These are phyloP conservation scores for Tribolium madens DNA, from an alignment of 1,140 invertebrate species.

Conservation along the genomic window DNA sequence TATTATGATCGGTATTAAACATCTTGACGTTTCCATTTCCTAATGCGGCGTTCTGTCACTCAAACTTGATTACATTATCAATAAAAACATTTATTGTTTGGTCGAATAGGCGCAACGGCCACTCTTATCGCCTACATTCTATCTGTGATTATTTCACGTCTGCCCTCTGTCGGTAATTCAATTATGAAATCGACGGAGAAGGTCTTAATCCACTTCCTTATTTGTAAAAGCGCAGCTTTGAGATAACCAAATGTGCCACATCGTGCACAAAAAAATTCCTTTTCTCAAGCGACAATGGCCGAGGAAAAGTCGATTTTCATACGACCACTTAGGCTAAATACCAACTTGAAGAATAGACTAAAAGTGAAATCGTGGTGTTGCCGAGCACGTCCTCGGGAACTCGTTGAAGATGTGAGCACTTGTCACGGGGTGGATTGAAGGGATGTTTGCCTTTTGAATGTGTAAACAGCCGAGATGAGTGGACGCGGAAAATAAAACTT, in stretches of 20 bases:
- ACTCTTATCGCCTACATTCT: not conserved
- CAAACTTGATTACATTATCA: conserved; percentile 27
- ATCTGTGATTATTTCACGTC: not conserved
- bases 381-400: conserved; percentile 7
- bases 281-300: too few species aligned
- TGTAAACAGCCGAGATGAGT: conserved; percentile 11
- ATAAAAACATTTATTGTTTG: conserved; percentile 18
- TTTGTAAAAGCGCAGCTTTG: not conserved
- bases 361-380: not conserved
- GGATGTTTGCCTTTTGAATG: conserved; percentile 26
- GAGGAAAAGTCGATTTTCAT: not conserved
- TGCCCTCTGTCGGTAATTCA: not conserved
- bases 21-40: conserved; percentile 38
- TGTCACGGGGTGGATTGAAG: not conserved
- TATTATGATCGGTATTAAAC: conserved; percentile 24
- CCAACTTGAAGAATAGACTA: not conserved
- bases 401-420: not conserved
- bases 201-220: conserved; percentile 7
- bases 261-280: too few species aligned
- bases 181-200: conserved; percentile 18
- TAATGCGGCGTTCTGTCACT: conserved; percentile 25
- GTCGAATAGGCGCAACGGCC: not conserved
- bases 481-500: not conserved
- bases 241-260: not conserved
- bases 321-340: not conserved